Conservation (phyloP, 1,140 invertebrate genomes). For the Diprion similis region DNA sequence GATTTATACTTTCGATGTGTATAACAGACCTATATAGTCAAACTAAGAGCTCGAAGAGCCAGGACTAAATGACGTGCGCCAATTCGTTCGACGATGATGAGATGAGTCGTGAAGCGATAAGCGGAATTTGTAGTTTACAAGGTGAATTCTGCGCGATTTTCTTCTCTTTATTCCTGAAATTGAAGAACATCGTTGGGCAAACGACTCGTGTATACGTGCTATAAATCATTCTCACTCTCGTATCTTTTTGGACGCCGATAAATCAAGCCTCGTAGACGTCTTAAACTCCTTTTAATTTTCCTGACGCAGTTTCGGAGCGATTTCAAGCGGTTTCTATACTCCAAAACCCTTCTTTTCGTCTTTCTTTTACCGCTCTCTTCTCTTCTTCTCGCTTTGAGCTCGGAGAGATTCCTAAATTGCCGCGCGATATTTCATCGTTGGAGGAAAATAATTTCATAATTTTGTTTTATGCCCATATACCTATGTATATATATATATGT, state of each 20-base stretch:
- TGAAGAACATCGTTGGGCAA: not conserved
- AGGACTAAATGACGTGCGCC: too few relatives aligned
- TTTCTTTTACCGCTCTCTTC: too few relatives aligned
- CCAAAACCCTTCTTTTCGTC: not conserved
- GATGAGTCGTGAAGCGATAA: too few relatives aligned
- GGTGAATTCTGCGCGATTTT: not conserved
- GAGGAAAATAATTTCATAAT: constrained; percentile 7
- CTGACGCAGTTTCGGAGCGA: constrained; percentile 1
- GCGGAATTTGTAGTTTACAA: not conserved
- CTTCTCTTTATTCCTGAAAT: not conserved
- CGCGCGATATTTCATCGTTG: constrained; percentile 7
- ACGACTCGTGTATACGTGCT: not conserved
- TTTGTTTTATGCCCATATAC: not conserved
- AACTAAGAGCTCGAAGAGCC: too few relatives aligned
- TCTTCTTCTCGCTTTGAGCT: too few relatives aligned
- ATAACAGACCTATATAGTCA: too few relatives aligned
- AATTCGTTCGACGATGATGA: too few relatives aligned
- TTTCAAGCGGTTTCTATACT: constrained; percentile 5
- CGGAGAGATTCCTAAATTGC: not conserved
- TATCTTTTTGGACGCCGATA: constrained; percentile 5
- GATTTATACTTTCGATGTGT: too few relatives aligned
- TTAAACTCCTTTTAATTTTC: constrained; percentile 8
- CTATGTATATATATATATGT: not conserved
- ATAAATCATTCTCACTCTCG: constrained; percentile 1
- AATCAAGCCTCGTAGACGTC: constrained; percentile 7